Conservation (phyloP, 2,113 vertebrate genomes). For the Dasyprocta punctata region DNA sequence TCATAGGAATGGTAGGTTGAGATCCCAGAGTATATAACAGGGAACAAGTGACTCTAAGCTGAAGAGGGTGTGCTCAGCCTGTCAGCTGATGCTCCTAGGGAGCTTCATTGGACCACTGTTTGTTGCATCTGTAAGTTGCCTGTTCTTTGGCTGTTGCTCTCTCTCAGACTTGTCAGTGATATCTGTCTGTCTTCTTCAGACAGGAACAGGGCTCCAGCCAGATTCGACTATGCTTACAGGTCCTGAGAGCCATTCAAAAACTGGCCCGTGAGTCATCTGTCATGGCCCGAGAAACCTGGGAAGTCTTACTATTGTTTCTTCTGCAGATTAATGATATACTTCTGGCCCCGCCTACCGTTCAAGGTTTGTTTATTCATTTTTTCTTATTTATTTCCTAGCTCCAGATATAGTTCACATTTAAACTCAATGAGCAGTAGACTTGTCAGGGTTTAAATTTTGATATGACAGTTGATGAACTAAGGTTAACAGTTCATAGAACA, state of each 20-base stretch:
- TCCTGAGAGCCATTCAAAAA: slow-evolving; percentile 96
- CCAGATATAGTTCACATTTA: slow-evolving; percentile 57
- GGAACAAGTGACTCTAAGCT: slow-evolving; percentile 27
- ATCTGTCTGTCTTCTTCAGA: slow-evolving; percentile 85
- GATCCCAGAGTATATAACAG: neutral
- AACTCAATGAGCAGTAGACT: slow-evolving; percentile 38
- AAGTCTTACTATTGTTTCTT: slow-evolving; percentile 96
- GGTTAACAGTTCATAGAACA: neutral
- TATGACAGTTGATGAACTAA: neutral
- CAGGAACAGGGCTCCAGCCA: slow-evolving; percentile 94
- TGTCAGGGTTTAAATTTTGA: slow-evolving; percentile 42
- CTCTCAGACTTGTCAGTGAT: slow-evolving; percentile 67
- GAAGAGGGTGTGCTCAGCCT: neutral
- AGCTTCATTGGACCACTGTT: neutral
- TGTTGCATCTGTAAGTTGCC: neutral
- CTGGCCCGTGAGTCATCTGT: slow-evolving; percentile 93
- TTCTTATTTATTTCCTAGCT: slow-evolving; percentile 49
- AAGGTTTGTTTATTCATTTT: slow-evolving; percentile 87
- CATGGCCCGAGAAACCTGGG: slow-evolving; percentile 98
- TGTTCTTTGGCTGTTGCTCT: slow-evolving; percentile 58
- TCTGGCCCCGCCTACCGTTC: slow-evolving; percentile 93
- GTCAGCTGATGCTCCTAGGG: neutral
- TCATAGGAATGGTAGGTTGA: slow-evolving; percentile 3
- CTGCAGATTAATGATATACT: slow-evolving; percentile 96
- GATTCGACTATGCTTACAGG: slow-evolving; percentile 95